A percentile compares a stretch with the other conserved stretches of the same genome.
phyloP scores from a whole-genome alignment of 2,888 invertebrate genomes.

The Adineta ricciae region DNA sequence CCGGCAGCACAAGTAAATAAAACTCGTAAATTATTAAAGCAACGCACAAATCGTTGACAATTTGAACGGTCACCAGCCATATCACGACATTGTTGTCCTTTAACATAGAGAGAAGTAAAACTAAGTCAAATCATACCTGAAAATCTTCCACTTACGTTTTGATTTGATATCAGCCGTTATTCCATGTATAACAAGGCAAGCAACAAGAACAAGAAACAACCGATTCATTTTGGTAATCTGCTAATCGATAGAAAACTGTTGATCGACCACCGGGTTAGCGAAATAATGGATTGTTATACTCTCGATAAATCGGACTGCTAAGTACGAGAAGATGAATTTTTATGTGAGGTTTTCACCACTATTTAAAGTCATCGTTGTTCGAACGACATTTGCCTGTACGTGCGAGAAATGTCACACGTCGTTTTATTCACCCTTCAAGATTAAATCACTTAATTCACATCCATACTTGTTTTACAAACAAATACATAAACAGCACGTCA shows the following conservation, averaged over 20 bases:
- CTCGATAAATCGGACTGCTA: background rate
- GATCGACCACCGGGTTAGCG: background rate
- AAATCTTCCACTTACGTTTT: background rate
- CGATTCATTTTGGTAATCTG: background rate
- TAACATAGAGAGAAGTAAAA: background rate
- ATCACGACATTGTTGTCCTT: conserved; percentile 9
- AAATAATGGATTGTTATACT: background rate
- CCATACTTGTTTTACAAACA: background rate
- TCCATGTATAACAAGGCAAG: background rate
- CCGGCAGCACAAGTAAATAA: background rate
- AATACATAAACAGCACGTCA: background rate
- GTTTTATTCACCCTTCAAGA: background rate
- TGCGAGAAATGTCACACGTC: background rate
- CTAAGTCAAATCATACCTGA: background rate
- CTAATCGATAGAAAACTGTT: background rate
- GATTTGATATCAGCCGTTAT: background rate
- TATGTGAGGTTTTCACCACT: background rate
- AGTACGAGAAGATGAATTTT: background rate
- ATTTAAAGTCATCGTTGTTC: background rate
- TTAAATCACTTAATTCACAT: background rate
- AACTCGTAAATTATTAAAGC: conserved; percentile 2
- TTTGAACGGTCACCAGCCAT: background rate
- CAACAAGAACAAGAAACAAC: background rate
- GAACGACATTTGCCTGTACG: background rate
- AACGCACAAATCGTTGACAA: conserved; percentile 15